Conservation (phyloP, 2,888 invertebrate species). For the Drosophila melanosoma region DNA sequence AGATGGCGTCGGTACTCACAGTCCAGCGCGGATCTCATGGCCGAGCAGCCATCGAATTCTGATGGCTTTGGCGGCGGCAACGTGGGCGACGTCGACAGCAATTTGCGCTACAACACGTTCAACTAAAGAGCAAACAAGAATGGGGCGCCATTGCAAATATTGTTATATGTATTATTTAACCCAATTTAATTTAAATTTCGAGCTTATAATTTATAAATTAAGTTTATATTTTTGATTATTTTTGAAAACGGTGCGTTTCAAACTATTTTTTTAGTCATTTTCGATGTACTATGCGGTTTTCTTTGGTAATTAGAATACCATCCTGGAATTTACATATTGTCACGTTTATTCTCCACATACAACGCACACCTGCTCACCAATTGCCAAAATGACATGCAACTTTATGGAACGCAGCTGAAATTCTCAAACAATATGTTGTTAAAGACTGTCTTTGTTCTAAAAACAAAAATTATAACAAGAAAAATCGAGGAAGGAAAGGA, state of each 20-base stretch:
- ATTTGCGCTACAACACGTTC: conserved; percentile 80
- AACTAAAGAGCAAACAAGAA: conserved; percentile 52
- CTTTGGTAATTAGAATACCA: conserved; percentile 19
- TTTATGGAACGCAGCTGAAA: conserved; percentile 49
- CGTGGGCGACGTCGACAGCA: conserved; percentile 77
- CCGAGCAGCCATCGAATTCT: conserved; percentile 69
- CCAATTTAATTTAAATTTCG: conserved; percentile 61
- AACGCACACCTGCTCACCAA: conserved; percentile 71
- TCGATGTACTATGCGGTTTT: conserved; percentile 29
- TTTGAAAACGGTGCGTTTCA: conserved; percentile 36
- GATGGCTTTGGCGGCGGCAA: conserved; percentile 58
- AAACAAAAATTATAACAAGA: conserved; percentile 37
- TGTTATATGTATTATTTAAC: conserved; percentile 71
- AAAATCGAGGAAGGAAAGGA: conserved; percentile 24
- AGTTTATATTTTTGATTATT: conserved; percentile 40
- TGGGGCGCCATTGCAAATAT: conserved; percentile 32
- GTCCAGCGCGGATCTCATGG: conserved; percentile 77
- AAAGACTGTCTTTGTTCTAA: conserved; percentile 81
- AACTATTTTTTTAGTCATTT: conserved; percentile 54
- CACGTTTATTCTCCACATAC: conserved; percentile 29
- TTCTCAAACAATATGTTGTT: conserved; percentile 46
- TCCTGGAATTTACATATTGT: conserved; percentile 10
- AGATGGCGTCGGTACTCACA: conserved; percentile 73
- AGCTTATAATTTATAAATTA: conserved; percentile 11
- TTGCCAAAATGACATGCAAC: conserved; percentile 70